These are phyloP conservation scores for Limenitis arthemis DNA, from an alignment of 2,888 invertebrate species.

Conservation along the genomic window DNA sequence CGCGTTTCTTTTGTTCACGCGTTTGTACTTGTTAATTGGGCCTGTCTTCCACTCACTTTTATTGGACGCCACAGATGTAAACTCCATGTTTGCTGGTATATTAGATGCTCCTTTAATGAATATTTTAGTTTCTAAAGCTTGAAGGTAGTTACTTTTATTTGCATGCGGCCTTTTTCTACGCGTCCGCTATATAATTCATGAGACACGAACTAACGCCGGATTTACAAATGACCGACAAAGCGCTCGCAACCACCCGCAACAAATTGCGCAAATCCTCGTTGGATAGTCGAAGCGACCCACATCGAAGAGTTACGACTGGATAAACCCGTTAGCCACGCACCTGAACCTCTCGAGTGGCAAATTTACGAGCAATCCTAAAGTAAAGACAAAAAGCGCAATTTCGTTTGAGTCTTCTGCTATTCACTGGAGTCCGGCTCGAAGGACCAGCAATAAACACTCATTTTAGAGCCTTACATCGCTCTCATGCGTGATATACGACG, in stretches of 20 bases:
- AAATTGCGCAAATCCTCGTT: slow-evolving; percentile 41
- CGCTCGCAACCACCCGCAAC: slow-evolving; percentile 24
- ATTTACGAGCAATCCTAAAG: slow-evolving; percentile 33
- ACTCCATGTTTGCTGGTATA: slow-evolving; percentile 12
- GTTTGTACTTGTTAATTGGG: slow-evolving; percentile 21
- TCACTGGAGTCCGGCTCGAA: slow-evolving; percentile 44
- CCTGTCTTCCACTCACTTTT: slow-evolving; percentile 20
- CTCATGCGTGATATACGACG: slow-evolving; percentile 55
- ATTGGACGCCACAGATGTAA: slow-evolving; percentile 16
- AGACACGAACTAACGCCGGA: slow-evolving; percentile 9
- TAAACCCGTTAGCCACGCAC: slow-evolving; percentile 48
- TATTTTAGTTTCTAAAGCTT: slow-evolving; percentile 12
- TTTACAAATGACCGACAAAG: slow-evolving; percentile 20
- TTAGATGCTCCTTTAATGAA: slow-evolving; percentile 16
- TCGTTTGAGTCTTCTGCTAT: slow-evolving; percentile 25
- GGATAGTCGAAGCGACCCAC: slow-evolving; percentile 38
- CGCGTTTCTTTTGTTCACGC: slow-evolving; percentile 19
- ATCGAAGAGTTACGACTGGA: slow-evolving; percentile 52
- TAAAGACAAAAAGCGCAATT: slow-evolving; percentile 39
- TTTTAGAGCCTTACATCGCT: slow-evolving; percentile 56
- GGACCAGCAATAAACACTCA: slow-evolving; percentile 66
- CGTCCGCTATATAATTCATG: slow-evolving; percentile 12
- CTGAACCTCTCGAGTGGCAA: slow-evolving; percentile 38
- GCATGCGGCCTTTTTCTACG: slow-evolving; percentile 4
- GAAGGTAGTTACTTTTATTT: slow-evolving; percentile 7